A percentile compares a stretch with the other conserved stretches of the same genome.
Conservation (phyloP, 2,797 vertebrate genomes). For the Megaceryle alcyon region DNA sequence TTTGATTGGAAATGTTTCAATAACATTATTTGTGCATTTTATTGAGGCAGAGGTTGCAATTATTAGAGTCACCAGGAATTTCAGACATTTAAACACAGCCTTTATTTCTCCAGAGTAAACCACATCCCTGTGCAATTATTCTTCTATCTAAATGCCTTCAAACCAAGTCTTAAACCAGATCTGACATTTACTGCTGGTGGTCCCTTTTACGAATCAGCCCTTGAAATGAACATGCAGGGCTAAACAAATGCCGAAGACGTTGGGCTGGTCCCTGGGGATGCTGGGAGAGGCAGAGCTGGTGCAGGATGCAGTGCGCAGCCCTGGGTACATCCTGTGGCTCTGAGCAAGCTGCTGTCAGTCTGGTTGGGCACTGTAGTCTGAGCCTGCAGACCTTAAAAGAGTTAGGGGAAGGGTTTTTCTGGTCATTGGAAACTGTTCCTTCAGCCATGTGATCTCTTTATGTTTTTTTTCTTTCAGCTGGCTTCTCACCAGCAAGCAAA, state of each 20-base stretch:
- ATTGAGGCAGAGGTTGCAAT: conserved; percentile 79
- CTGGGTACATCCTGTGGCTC: background rate
- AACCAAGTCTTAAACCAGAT: conserved; percentile 66
- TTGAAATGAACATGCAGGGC: background rate
- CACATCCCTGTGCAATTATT: conserved; percentile 79
- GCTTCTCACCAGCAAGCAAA: conserved; percentile 2
- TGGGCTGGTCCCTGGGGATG: background rate
- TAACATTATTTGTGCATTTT: conserved; percentile 79
- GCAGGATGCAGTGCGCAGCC: background rate
- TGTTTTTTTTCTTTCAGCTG: conserved; percentile 4
- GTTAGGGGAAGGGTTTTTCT: conserved; percentile 29
- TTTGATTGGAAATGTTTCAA: conserved; percentile 77
- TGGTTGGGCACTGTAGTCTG: background rate
- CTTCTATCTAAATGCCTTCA: conserved; percentile 79
- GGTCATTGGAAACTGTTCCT: background rate
- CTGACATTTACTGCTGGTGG: conserved; percentile 73
- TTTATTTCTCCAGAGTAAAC: conserved; percentile 76
- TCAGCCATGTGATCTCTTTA: conserved; percentile 19
- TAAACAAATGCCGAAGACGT: background rate
- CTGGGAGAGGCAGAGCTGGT: background rate
- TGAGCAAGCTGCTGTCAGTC: background rate
- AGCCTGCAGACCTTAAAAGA: conserved; percentile 19
- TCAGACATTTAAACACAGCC: conserved; percentile 77
- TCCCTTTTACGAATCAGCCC: conserved; percentile 33
- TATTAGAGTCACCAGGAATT: conserved; percentile 80